Conservation (phyloP, 2,888 invertebrate genomes). For the Rutpela maculata region DNA sequence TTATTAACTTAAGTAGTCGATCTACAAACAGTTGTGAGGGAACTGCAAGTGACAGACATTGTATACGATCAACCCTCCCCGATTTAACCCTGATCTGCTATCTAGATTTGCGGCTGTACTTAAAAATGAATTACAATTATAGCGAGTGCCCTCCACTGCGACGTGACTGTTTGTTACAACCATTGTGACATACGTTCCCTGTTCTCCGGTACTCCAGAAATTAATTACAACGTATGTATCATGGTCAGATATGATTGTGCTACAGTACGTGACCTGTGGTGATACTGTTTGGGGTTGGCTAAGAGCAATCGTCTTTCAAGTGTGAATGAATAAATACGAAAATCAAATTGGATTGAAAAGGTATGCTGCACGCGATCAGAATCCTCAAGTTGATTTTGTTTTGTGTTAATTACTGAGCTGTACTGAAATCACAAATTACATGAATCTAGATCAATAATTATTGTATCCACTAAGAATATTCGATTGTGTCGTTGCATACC, state of each 20-base stretch:
- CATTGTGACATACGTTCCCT: constrained; percentile 57
- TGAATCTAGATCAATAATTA: too few relatives aligned
- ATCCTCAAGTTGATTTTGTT: neutral
- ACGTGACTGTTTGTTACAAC: constrained; percentile 58
- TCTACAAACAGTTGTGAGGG: constrained; percentile 50
- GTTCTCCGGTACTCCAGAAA: constrained; percentile 54
- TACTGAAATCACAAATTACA: neutral
- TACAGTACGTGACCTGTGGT: constrained; percentile 39
- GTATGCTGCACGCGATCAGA: neutral
- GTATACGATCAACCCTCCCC: constrained; percentile 53
- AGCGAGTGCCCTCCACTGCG: constrained; percentile 52
- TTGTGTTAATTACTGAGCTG: neutral
- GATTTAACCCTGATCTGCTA: constrained; percentile 33
- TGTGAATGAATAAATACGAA: constrained; percentile 41
- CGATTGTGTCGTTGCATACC: too few relatives aligned
- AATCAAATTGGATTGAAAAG: constrained; percentile 32
- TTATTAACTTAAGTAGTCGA: constrained; percentile 64
- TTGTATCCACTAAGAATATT: too few relatives aligned
- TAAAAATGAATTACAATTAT: constrained; percentile 70
- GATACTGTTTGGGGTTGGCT: constrained; percentile 41
- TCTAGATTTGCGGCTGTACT: constrained; percentile 64
- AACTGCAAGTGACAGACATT: constrained; percentile 66
- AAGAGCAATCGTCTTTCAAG: constrained; percentile 43
- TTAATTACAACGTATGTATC: constrained; percentile 60
- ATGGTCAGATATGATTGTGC: constrained; percentile 47